These are phyloP conservation scores for Manis pentadactyla DNA, from an alignment of 2,797 vertebrate species.

Conservation along the genomic window DNA sequence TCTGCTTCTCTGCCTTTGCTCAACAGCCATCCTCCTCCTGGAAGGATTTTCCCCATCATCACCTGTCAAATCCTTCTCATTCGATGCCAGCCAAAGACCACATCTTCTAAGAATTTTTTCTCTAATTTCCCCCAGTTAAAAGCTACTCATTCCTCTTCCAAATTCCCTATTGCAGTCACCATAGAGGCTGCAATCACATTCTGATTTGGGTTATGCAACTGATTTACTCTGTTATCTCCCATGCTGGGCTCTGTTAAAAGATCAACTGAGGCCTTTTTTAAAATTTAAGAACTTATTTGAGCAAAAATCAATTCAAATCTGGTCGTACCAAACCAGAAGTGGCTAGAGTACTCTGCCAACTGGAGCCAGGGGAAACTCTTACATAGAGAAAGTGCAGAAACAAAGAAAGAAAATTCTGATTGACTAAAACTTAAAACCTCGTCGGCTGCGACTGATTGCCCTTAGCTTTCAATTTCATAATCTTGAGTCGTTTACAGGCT, in stretches of 20 bases:
- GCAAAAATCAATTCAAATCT: background rate
- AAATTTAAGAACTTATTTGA: background rate
- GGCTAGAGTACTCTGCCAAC: background rate
- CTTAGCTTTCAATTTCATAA: background rate
- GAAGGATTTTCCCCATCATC: background rate
- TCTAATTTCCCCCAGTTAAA: background rate
- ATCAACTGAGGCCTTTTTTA: background rate
- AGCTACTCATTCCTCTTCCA: background rate
- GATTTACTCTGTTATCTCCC: background rate
- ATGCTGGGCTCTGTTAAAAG: background rate
- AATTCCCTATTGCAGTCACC: background rate
- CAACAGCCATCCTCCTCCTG: background rate
- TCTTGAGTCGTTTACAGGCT: background rate
- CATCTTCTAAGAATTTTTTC: background rate
- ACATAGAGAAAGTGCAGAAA: background rate
- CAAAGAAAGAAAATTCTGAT: background rate
- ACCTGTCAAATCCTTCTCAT: background rate
- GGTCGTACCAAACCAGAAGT: background rate
- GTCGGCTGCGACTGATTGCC: background rate
- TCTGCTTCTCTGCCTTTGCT: background rate
- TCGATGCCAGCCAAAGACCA: conserved; percentile 8
- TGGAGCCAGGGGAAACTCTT: background rate
- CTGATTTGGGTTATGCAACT: background rate
- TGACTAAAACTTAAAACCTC: background rate
- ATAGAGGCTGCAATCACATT: background rate